phyloP scores from a whole-genome alignment of 1,140 invertebrate genomes.

The Campoletis sonorensis region DNA sequence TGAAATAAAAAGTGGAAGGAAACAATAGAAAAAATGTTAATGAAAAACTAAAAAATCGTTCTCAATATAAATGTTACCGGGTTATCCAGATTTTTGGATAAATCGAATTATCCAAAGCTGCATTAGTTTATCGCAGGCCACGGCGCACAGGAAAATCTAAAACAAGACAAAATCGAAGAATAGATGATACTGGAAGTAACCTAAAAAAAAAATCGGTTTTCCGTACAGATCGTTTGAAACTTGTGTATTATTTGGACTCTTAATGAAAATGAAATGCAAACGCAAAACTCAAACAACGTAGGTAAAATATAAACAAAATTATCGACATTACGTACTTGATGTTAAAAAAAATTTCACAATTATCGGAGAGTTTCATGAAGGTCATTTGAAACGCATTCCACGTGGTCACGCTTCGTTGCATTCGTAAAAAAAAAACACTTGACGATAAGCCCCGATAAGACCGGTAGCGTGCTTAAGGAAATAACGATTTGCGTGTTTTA shows the following conservation, averaged over 20 bases:
- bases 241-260: too few relatives aligned
- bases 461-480: background rate
- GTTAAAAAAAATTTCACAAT: background rate
- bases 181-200: too few relatives aligned
- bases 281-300: too few relatives aligned
- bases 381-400: background rate
- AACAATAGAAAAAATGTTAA: background rate
- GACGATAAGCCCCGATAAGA: slow-evolving; percentile 2
- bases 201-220: too few relatives aligned
- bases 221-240: background rate
- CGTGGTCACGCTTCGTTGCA: background rate
- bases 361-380: background rate
- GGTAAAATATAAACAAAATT: background rate
- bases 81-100: too few relatives aligned
- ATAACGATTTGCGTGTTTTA: background rate
- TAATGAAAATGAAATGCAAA: background rate
- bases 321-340: background rate
- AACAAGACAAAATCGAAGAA: too few relatives aligned
- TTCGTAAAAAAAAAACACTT: background rate
- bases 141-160: too few relatives aligned
- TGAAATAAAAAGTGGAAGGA: background rate
- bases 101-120: too few relatives aligned
- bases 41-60: background rate
- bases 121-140: too few relatives aligned
- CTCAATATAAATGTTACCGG: too few relatives aligned